Percentiles rank a stretch among this genome's conserved stretches.
Conservation (phyloP, 2,797 vertebrate species). For the Argyrosomus regius region DNA sequence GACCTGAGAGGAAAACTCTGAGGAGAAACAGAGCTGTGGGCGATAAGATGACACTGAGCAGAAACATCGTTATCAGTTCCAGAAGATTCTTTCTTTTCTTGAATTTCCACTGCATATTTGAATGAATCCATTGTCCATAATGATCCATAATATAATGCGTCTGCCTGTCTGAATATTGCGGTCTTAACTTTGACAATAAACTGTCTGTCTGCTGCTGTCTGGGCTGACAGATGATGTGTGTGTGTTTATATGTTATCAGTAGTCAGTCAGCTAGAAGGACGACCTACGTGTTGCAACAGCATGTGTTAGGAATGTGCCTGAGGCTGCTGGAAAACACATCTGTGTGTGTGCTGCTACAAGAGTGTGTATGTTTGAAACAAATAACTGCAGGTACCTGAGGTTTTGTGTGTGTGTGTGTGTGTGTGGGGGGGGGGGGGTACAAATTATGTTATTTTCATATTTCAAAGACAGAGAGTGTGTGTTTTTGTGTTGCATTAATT, state of each 20-base stretch:
- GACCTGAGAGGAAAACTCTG: slow-evolving; percentile 29
- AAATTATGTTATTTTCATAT: slow-evolving; percentile 22
- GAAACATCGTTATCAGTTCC: slow-evolving; percentile 8
- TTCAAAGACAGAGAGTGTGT: slow-evolving; percentile 1
- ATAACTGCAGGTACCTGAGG: slow-evolving; percentile 36
- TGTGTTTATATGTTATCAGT: slow-evolving; percentile 70
- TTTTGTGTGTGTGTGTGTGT: slow-evolving; percentile 24
- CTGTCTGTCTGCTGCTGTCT: slow-evolving; percentile 17
- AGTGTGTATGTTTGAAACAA: slow-evolving; percentile 42
- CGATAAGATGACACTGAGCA: slow-evolving; percentile 51
- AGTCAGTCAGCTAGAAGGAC: slow-evolving; percentile 63
- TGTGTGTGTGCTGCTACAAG: slow-evolving; percentile 32
- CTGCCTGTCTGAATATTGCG: slow-evolving; percentile 22
- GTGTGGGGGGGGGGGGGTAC: background rate
- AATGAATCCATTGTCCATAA: slow-evolving; percentile 3
- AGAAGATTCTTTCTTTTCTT: background rate
- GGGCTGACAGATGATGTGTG: slow-evolving; percentile 54
- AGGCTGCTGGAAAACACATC: slow-evolving; percentile 66
- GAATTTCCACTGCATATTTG: background rate
- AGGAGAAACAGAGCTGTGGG: slow-evolving; percentile 44
- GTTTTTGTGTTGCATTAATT: background rate
- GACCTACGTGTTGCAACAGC: slow-evolving; percentile 71
- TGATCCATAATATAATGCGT: slow-evolving; percentile 1
- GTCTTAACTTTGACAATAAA: slow-evolving; percentile 47
- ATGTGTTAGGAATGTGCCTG: slow-evolving; percentile 77